phyloP scores from a whole-genome alignment of 2,797 vertebrate species.

The Pseudocheirus occidentalis region DNA sequence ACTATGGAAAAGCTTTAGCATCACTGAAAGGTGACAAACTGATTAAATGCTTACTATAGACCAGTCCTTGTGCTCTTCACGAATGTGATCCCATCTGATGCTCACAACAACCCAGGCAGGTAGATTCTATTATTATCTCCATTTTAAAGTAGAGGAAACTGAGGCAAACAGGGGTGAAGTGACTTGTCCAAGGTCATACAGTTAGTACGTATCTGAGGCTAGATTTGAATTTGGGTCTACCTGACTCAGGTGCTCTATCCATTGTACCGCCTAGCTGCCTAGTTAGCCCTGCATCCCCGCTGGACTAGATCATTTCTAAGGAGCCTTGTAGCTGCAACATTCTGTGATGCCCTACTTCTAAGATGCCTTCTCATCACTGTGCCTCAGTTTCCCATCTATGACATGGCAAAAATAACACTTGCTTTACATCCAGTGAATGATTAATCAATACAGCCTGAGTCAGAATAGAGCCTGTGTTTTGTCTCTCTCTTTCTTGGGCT shows the following conservation, averaged over 20 bases:
- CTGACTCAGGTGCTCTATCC: not conserved
- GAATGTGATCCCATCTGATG: not conserved
- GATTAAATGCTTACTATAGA: not conserved
- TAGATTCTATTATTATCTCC: not conserved
- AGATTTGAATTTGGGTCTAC: not conserved
- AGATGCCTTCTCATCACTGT: not conserved
- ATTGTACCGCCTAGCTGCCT: not conserved
- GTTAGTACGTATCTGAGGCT: not conserved
- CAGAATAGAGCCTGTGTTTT: not conserved
- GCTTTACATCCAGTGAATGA: not conserved
- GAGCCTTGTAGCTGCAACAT: not conserved
- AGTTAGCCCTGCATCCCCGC: not conserved
- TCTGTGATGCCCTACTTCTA: not conserved
- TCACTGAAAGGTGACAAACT: not conserved
- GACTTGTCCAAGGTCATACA: too few species aligned
- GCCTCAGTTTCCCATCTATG: not conserved
- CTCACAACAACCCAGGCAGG: not conserved
- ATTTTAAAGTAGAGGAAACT: not conserved
- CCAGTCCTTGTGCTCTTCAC: not conserved
- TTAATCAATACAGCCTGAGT: not conserved
- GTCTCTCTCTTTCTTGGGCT: not conserved
- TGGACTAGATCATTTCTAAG: not conserved
- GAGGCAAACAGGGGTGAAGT: not conserved
- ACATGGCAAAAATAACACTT: not conserved
- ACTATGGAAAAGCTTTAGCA: not conserved